Conservation (phyloP, 2,113 vertebrate genomes). For the Dolichallabes microphthalmus region DNA sequence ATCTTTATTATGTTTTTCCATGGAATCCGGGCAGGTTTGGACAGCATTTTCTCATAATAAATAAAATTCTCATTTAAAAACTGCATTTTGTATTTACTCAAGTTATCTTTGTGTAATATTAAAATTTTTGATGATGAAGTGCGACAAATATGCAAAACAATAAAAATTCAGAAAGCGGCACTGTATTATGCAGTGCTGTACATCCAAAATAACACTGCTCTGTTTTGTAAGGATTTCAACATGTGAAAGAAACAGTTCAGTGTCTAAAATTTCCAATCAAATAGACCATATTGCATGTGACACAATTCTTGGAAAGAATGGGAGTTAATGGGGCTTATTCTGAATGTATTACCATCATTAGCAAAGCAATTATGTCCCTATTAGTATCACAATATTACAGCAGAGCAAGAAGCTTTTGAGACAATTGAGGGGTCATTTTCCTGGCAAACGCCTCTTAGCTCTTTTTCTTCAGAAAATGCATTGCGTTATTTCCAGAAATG, state of each 20-base stretch:
- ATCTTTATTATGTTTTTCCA: no score
- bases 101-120: no score
- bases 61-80: no score
- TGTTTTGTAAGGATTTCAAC: neutral
- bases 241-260: neutral
- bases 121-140: no score
- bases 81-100: no score
- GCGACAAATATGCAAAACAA: no score
- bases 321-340: neutral
- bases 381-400: conserved; percentile 25
- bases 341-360: conserved; percentile 53
- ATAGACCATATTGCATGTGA: neutral
- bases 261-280: neutral
- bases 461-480: neutral
- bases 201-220: neutral
- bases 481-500: neutral
- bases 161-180: no score
- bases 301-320: conserved; percentile 10
- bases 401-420: neutral
- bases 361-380: conserved; percentile 59
- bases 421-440: conserved; percentile 29
- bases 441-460: conserved; percentile 16
- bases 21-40: no score
- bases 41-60: no score
- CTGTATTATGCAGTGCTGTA: neutral